phyloP scores from a whole-genome alignment of 2,797 vertebrate genomes.

The Catostomus latipinnis region DNA sequence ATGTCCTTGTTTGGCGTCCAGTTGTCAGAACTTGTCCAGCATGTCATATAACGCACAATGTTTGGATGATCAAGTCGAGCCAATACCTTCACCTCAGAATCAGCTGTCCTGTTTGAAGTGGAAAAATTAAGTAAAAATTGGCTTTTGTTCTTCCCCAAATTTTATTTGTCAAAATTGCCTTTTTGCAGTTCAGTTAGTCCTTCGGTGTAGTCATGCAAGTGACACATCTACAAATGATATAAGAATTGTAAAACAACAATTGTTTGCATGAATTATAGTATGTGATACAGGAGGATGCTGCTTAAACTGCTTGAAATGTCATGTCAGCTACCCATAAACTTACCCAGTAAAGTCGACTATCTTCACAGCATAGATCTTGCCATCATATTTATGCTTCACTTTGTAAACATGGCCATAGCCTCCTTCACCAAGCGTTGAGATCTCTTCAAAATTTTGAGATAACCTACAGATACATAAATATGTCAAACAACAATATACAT shows the following conservation, averaged over 20 bases:
- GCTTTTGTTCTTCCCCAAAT: not conserved
- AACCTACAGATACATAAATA: conserved; percentile 23
- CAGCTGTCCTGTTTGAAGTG: conserved; percentile 20
- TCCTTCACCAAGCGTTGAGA: conserved; percentile 34
- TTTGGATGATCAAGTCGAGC: conserved; percentile 45
- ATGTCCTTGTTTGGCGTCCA: not conserved
- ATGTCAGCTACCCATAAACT: not conserved
- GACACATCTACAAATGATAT: too few relatives aligned
- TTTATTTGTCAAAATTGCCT: not conserved
- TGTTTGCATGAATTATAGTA: not conserved
- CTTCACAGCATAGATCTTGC: conserved; percentile 56
- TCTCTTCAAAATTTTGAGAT: conserved; percentile 1
- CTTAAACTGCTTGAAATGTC: not conserved
- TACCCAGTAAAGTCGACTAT: conserved; percentile 24
- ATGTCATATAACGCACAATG: conserved; percentile 57
- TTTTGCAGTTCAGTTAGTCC: too few relatives aligned
- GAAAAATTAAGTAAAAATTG: too few relatives aligned
- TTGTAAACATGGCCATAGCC: conserved; percentile 54
- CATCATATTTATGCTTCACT: conserved; percentile 46
- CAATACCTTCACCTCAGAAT: conserved; percentile 53
- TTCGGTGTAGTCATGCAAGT: too few relatives aligned
- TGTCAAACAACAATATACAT: not conserved
- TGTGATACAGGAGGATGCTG: not conserved
- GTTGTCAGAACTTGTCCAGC: conserved; percentile 26
- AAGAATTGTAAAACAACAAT: too few relatives aligned